Evolutionary conservation across 2,888 invertebrate species (phyloP).

Genomic region (Lasioglossum morio): DNA sequence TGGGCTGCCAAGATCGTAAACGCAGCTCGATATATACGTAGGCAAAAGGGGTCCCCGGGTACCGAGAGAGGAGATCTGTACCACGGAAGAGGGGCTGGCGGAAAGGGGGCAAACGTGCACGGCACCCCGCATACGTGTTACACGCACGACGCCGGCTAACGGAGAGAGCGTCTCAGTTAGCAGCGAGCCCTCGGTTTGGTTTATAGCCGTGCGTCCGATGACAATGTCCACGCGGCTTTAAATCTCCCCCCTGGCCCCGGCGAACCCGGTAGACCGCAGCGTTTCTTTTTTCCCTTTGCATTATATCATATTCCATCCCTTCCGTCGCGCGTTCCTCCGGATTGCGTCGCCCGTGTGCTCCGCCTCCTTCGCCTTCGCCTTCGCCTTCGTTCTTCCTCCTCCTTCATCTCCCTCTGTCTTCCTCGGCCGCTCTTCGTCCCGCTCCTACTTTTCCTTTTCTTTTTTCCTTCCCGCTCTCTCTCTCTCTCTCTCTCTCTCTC

Average conservation of each 20-base stretch:
- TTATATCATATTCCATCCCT: conserved; percentile 80
- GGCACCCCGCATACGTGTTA: conserved; percentile 65
- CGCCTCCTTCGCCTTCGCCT: conserved; percentile 63
- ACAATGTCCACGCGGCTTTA: conserved; percentile 81
- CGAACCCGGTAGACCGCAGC: conserved; percentile 49
- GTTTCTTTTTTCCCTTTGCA: conserved; percentile 69
- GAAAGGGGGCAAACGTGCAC: conserved; percentile 43
- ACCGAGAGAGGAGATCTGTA: conserved; percentile 44
- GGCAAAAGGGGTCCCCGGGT: conserved; percentile 37
- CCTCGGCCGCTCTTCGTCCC: background rate
- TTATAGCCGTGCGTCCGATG: conserved; percentile 79
- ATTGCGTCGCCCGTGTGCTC: conserved; percentile 57
- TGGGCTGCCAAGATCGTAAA: conserved; percentile 69
- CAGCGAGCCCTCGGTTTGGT: conserved; percentile 71
- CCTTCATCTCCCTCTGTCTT: conserved; percentile 26
- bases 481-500: background rate
- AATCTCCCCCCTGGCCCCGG: conserved; percentile 70
- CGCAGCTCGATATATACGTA: conserved; percentile 58
- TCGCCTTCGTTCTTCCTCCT: conserved; percentile 9
- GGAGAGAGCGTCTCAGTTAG: conserved; percentile 72
- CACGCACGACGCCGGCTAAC: conserved; percentile 54
- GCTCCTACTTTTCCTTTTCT: conserved; percentile 22
- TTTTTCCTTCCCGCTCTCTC: conserved; percentile 9
- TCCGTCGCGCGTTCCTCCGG: conserved; percentile 71
- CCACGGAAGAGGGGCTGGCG: conserved; percentile 14